These are phyloP conservation scores for Peucedramus taeniatus DNA, from an alignment of 2,113 vertebrate genomes.

Conservation along the genomic window DNA sequence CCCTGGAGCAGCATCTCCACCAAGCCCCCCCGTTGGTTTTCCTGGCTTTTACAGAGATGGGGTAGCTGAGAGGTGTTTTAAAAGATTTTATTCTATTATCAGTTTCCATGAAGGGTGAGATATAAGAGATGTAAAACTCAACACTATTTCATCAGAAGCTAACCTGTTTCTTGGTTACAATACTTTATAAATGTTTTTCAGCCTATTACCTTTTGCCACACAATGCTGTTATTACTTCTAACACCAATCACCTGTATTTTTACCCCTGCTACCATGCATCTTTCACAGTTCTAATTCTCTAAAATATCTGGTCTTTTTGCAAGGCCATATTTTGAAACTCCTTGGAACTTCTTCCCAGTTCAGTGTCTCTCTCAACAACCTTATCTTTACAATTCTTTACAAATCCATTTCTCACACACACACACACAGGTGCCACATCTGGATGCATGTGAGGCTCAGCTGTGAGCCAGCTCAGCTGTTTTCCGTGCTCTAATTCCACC, in stretches of 20 bases:
- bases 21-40: not conserved
- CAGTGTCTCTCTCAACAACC: not conserved
- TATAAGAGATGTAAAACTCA: too few species aligned
- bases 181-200: too few species aligned
- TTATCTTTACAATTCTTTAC: not conserved
- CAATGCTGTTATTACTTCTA: too few species aligned
- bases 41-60: too few species aligned
- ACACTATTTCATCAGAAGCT: too few species aligned
- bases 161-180: too few species aligned
- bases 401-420: not conserved
- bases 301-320: not conserved
- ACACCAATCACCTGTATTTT: too few species aligned
- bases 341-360: not conserved
- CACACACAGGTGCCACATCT: not conserved
- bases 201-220: too few species aligned
- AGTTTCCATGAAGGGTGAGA: too few species aligned
- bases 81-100: too few species aligned
- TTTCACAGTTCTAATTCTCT: not conserved
- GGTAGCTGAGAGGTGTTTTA: too few species aligned
- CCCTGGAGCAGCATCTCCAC: not conserved
- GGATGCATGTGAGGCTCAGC: accelerated
- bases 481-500: not conserved
- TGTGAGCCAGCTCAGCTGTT: not conserved
- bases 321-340: not conserved
- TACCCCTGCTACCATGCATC: not conserved